Evolutionary conservation across 2,113 vertebrate species (phyloP), one percentile per base, ranked within the genome.

Genomic region (Protobothrops flavoviridis): DNA sequence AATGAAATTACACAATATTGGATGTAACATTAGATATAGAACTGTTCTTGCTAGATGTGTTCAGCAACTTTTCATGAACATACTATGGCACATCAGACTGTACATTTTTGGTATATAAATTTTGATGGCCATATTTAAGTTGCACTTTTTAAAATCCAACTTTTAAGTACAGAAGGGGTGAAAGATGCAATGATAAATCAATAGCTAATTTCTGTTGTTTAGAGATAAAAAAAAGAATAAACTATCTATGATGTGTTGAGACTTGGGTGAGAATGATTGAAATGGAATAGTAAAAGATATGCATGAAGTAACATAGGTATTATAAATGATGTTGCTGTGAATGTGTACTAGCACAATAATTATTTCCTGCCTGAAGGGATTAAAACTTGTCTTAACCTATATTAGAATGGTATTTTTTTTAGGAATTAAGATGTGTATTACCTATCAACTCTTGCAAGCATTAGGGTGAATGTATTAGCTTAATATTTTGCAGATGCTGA

Each of bases 321-420:
- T 92, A 52, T 90, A 91, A 48, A 52, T 52, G 48, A 91, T 94
- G 57, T 21, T 90, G 90, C 93, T 94, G 90, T 88, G 89, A 24
- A 81, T 89, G 6, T 90, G 92, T 43, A 0, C 56, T 48, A 26
- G 61, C 20, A 10, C 4, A 74, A 17, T 53, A 55, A 91, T 91
- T 39, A 29, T 53, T 53, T 23, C n/a, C 23, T 39, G 50, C 2
- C 29, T 39, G 20, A 5, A 91, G 24, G 50, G 56, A 85, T 23
- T 85, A 23, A 85, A 85, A 43, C 52, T 85, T 29, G 17, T 53
- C 64, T 90, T 85, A 56, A 12, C 21, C 20, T 26, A 56, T 56
- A 17, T 39, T 52, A 85, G 7, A 81, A 53, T 85, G 50, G n/a
- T 81, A 48, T 3, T 33, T 74, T 74, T 74, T 74, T 74, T 74